Evolutionary conservation across 1,140 invertebrate genomes (phyloP).

Genomic region (Diplogasteroides magnus): DNA sequence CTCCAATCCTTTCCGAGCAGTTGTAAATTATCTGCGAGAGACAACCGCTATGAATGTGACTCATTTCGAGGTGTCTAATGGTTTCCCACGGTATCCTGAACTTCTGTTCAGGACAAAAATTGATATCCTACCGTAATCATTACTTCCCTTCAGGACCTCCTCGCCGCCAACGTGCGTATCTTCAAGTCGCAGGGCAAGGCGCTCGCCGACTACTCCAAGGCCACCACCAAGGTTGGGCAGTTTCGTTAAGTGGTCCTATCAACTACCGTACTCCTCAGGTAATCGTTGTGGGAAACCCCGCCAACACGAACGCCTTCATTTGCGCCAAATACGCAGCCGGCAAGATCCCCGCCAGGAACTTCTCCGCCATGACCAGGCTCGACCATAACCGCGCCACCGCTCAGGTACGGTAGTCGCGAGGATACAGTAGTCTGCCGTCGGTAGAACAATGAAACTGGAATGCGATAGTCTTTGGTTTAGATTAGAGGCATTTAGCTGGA

Average conservation of each 20-base stretch:
- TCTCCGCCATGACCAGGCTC: constrained; percentile 92
- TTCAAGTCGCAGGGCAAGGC: constrained; percentile 90
- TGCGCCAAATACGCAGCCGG: constrained; percentile 93
- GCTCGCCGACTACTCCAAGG: constrained; percentile 82
- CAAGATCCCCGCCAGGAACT: constrained; percentile 90
- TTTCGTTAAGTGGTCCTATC: not conserved
- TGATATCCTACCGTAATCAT: too few species aligned
- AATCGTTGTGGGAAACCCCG: constrained; percentile 96
- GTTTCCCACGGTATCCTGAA: too few species aligned
- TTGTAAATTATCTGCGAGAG: too few species aligned
- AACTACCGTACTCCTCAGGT: constrained; percentile 58
- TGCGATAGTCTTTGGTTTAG: too few species aligned
- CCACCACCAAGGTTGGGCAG: constrained; percentile 79
- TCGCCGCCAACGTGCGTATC: constrained; percentile 94
- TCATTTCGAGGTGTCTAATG: too few species aligned
- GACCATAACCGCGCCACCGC: constrained; percentile 93
- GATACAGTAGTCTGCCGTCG: too few species aligned
- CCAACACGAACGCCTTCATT: constrained; percentile 96
- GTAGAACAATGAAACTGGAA: too few species aligned
- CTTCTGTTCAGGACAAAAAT: too few species aligned
- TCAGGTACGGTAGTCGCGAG: constrained; percentile 64
- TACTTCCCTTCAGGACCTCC: constrained; percentile 63
- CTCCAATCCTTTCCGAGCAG: too few species aligned
- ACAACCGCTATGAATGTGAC: too few species aligned
- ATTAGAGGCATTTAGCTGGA: too few species aligned